Evolutionary conservation across 2,888 invertebrate genomes (phyloP).

Genomic region (Nemotelus pantherinus): DNA sequence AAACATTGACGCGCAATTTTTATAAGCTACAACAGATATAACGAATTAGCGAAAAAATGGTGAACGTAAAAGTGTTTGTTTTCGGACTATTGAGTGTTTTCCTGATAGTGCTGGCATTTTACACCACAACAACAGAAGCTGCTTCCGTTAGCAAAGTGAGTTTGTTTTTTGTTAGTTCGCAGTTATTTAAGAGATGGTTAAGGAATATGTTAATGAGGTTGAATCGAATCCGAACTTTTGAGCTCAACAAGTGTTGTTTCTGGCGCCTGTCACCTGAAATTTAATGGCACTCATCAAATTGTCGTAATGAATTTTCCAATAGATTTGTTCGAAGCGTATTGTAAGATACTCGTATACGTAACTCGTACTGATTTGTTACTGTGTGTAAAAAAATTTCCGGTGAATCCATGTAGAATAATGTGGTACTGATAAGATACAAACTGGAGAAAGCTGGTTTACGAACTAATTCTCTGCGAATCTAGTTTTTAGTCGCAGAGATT

Average conservation of each 20-base stretch:
- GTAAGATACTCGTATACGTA: background rate
- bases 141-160: conserved; percentile 39
- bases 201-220: too few relatives aligned
- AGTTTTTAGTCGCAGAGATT: too few relatives aligned
- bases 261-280: too few relatives aligned
- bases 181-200: too few relatives aligned
- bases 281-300: too few relatives aligned
- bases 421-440: background rate
- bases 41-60: background rate
- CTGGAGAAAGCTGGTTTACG: background rate
- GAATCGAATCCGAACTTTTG: too few relatives aligned
- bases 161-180: background rate
- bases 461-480: too few relatives aligned
- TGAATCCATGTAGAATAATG: background rate
- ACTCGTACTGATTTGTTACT: background rate
- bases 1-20: too few relatives aligned
- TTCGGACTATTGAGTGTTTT: conserved; percentile 28
- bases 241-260: too few relatives aligned
- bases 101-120: conserved; percentile 19
- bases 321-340: background rate
- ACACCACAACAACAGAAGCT: background rate
- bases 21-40: too few relatives aligned
- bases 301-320: background rate
- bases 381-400: background rate
- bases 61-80: conserved; percentile 32